Conservation (phyloP, 2,113 vertebrate genomes). For the Philantomba maxwellii region DNA sequence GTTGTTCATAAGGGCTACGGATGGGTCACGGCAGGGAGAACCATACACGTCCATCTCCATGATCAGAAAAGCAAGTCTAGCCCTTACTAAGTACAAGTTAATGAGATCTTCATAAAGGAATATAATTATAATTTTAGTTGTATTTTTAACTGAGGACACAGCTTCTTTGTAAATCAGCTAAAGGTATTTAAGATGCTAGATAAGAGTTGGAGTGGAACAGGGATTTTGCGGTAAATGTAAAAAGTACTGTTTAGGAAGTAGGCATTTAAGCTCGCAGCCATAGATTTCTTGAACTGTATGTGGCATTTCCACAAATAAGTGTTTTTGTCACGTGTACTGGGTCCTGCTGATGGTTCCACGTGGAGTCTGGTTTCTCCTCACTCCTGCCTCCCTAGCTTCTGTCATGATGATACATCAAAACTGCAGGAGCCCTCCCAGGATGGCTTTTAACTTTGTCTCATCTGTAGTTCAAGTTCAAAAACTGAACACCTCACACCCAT, state of each 20-base stretch:
- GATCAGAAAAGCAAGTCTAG: neutral
- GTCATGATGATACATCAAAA: neutral
- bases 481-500: neutral
- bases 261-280: fast-evolving
- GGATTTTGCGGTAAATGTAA: fast-evolving
- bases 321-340: neutral
- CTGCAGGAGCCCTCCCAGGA: neutral
- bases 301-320: neutral
- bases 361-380: neutral
- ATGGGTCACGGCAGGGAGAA: neutral
- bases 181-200: neutral
- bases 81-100: neutral
- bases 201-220: too few relatives aligned
- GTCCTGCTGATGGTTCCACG: neutral
- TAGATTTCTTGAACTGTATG: neutral
- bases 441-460: neutral
- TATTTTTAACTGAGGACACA: fast-evolving
- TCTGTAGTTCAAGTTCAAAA: neutral
- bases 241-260: neutral
- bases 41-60: fast-evolving
- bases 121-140: fast-evolving
- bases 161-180: neutral
- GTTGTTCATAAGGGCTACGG: neutral
- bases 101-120: neutral
- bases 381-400: neutral